phyloP scores from a whole-genome alignment of 1,140 invertebrate genomes.

The Dreissena polymorpha region DNA sequence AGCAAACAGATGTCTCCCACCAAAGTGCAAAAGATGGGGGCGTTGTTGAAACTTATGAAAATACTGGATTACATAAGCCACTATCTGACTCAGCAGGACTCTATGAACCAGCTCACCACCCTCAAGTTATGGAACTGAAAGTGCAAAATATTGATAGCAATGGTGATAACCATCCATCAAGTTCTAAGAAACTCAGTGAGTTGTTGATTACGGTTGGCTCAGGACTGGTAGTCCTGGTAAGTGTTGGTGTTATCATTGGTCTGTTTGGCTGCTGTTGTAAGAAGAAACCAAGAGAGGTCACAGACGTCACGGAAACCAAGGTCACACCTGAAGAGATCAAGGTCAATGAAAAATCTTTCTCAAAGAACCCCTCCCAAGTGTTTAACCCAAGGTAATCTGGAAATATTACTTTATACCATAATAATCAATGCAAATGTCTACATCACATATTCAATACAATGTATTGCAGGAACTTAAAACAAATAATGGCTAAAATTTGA shows the following conservation, averaged over 20 bases:
- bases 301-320: neutral
- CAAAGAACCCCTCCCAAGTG: slow-evolving; percentile 27
- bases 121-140: no score
- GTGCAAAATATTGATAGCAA: no score
- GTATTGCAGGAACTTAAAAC: no score
- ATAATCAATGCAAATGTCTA: neutral
- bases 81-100: no score
- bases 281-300: slow-evolving; percentile 23
- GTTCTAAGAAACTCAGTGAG: slow-evolving; percentile 3
- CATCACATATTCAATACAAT: no score
- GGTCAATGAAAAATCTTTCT: neutral
- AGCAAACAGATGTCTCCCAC: no score
- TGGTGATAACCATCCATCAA: no score
- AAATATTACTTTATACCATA: neutral
- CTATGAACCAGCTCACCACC: no score
- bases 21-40: no score
- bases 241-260: slow-evolving; percentile 38
- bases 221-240: slow-evolving; percentile 19
- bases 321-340: neutral
- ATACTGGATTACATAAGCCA: no score
- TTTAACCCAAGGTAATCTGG: slow-evolving; percentile 37
- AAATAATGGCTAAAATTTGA: no score
- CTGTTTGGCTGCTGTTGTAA: slow-evolving; percentile 47
- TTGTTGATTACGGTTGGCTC: slow-evolving; percentile 15
- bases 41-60: no score